These are phyloP conservation scores for Muricea muricata DNA, from an alignment of 92 coral and sea anemone species.

Conservation along the genomic window DNA sequence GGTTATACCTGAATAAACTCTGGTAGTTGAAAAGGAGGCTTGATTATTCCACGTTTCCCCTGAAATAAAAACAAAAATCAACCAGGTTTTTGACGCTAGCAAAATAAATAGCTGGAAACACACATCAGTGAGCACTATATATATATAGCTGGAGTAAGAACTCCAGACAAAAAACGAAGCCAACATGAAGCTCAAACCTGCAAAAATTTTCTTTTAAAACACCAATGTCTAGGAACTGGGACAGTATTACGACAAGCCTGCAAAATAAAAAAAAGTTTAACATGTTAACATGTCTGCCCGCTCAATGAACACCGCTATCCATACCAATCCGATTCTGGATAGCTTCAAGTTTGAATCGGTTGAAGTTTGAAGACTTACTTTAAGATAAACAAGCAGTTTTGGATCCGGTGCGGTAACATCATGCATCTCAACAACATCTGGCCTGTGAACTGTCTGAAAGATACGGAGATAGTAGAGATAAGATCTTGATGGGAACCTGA, in stretches of 20 bases:
- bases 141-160: neutral
- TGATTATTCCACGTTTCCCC: constrained; percentile 98
- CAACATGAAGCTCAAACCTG: constrained; percentile 68
- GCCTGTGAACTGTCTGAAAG: constrained; percentile 88
- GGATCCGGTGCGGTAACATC: constrained; percentile 99
- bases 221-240: constrained; percentile 99
- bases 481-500: too few species aligned
- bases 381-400: constrained; percentile 87
- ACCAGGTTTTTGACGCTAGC: too few species aligned
- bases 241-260: constrained; percentile 97
- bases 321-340: too few species aligned
- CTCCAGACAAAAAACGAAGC: neutral
- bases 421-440: constrained; percentile 99
- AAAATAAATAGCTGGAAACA: too few species aligned
- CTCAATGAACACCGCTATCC: too few species aligned
- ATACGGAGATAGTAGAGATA: neutral
- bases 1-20: constrained; percentile 93
- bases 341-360: too few species aligned
- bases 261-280: neutral
- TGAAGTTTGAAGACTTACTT: constrained; percentile 58
- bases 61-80: constrained; percentile 18
- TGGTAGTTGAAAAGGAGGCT: constrained; percentile 98
- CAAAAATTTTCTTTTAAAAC: constrained; percentile 94
- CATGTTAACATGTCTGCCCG: too few species aligned
- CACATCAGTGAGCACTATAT: too few species aligned